Conservation (phyloP, 2,797 vertebrate species). For the Cynopterus sphinx region DNA sequence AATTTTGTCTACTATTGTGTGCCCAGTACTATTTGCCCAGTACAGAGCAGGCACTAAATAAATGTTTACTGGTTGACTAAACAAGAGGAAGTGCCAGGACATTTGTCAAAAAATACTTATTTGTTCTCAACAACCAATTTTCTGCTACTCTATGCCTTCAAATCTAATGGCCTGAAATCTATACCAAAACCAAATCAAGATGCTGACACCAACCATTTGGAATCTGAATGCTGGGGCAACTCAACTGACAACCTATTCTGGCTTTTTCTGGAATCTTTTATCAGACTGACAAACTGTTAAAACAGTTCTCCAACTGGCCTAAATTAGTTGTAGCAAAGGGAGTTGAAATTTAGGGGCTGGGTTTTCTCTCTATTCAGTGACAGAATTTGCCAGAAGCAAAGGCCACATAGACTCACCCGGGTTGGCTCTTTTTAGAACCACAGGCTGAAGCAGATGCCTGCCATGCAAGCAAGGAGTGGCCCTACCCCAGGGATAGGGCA, state of each 20-base stretch:
- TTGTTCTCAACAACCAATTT: not conserved
- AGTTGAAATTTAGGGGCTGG: not conserved
- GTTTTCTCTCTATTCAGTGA: not conserved
- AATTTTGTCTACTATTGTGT: not conserved
- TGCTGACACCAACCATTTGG: not conserved
- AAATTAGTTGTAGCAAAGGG: not conserved
- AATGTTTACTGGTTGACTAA: too few relatives aligned
- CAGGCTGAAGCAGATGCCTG: not conserved
- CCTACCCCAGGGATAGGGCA: not conserved
- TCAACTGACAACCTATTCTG: not conserved
- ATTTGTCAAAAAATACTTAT: not conserved
- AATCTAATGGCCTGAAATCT: not conserved
- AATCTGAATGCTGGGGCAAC: not conserved
- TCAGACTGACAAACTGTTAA: not conserved
- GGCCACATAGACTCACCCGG: not conserved
- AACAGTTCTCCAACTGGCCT: not conserved
- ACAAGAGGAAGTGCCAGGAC: not conserved
- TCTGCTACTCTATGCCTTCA: not conserved
- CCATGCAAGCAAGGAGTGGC: not conserved
- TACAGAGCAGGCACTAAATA: not conserved
- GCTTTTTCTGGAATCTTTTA: not conserved
- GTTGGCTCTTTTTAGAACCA: not conserved
- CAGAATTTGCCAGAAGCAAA: conserved; percentile 20
- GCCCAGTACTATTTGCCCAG: not conserved
- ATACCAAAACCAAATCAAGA: not conserved